These are phyloP conservation scores for Drosophila varians DNA, from an alignment of 1,140 invertebrate genomes.

Conservation along the genomic window DNA sequence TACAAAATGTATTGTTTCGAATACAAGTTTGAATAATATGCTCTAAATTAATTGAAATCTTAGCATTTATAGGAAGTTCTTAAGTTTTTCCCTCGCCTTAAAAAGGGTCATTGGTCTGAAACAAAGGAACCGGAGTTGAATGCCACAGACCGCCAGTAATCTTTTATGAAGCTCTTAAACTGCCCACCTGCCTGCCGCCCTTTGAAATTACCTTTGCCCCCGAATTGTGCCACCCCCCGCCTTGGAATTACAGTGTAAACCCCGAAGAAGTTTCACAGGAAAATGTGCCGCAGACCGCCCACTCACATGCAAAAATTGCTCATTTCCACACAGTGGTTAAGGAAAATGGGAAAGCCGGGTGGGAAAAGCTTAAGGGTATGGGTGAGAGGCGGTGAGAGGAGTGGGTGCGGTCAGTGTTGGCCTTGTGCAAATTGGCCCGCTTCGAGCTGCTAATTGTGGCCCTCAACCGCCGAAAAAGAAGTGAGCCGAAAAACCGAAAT, in stretches of 20 bases:
- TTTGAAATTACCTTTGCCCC: slow-evolving; percentile 6
- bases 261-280: slow-evolving; percentile 27
- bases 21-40: too few relatives aligned
- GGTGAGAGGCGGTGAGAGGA: neutral
- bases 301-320: slow-evolving; percentile 55
- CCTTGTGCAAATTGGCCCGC: slow-evolving; percentile 64
- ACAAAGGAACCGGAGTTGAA: neutral
- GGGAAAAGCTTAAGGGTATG: neutral
- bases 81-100: neutral
- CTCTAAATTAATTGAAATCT: too few relatives aligned
- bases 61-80: neutral
- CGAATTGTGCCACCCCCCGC: neutral
- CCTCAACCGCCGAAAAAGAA: slow-evolving; percentile 40
- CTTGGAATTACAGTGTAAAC: slow-evolving; percentile 33
- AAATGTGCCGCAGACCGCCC: slow-evolving; percentile 45
- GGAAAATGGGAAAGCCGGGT: neutral
- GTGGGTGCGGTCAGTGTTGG: slow-evolving; percentile 39
- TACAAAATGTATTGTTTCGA: too few relatives aligned
- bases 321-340: slow-evolving; percentile 8
- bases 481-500: slow-evolving; percentile 27
- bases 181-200: neutral
- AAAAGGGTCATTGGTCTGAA: slow-evolving; percentile 26
- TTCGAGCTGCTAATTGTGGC: slow-evolving; percentile 64
- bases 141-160: slow-evolving; percentile 5
- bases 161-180: slow-evolving; percentile 10